Base-by-base conservation (phyloP, 1,140 invertebrate genomes). In the Heliconius hewitsoni region DNA sequence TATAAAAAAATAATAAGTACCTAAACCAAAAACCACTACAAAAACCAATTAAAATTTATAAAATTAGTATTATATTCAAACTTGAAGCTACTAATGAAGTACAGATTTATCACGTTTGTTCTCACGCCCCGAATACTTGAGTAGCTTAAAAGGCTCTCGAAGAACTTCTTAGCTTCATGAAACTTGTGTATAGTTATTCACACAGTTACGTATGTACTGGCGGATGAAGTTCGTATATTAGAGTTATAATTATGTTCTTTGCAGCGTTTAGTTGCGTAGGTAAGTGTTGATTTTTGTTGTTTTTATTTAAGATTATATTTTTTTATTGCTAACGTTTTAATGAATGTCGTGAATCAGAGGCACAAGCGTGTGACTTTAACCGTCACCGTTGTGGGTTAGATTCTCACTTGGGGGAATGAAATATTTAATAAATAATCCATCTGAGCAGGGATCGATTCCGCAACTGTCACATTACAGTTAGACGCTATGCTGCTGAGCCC, bases 111-210 rank as follows among this genome's bases (percentile, higher is more conserved):
- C 60, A 66, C 60, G 60, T 66, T 27, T 66, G 23, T 16, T 11
- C 23, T 66, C 23, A 27, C 60, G 60, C 60, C 27, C 3, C 4
- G 60, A 30, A 60, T 19, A 66, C 60, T 66, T 66, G 60, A 66
- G 60, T 66, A 66, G 60, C 30, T 66, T 66, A 27, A 66, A 66
- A 66, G 23, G 60, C 60, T 66, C 60, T 66, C 60, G 60, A 66
- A 66, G 60, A 27, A 66, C 60, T 66, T 66, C 60, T 13, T 30
- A 27, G 60, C 60, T 13, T 66, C 60, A 13, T 66, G 23, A 16
- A 30, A 27, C 60, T 66, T 66, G 23, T 66, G n/a, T 23, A 9
- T 8, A n/a, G 55, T 27, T 66, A 30, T 27, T 66, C 27, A 66
- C 60, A 66, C 11, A 27, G 23, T 19, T 52, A 52, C 4, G 27